Evolutionary conservation across 2,113 vertebrate genomes (phyloP).

Genomic region (Python bivittatus): DNA sequence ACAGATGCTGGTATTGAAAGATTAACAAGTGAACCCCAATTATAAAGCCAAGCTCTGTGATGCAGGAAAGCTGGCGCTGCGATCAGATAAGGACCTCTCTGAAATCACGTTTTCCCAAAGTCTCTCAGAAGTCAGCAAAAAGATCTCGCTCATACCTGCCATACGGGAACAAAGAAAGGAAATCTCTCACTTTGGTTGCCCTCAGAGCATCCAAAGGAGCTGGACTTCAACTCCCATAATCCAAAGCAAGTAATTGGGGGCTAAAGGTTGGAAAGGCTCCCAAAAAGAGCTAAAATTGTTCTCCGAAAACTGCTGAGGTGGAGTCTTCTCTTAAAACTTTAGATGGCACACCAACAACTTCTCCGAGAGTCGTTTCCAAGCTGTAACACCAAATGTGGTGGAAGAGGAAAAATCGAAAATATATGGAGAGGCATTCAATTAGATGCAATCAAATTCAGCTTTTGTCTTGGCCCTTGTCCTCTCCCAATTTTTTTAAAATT

Average conservation of each 20-base stretch:
- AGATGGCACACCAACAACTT: too few relatives aligned
- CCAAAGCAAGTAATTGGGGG: not conserved
- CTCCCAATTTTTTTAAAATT: too few relatives aligned
- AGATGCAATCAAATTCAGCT: too few relatives aligned
- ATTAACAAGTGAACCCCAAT: slow-evolving; percentile 29
- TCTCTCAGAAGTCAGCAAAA: not conserved
- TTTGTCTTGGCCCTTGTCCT: too few relatives aligned
- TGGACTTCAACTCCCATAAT: not conserved
- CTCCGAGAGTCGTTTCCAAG: too few relatives aligned
- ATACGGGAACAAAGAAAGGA: too few relatives aligned
- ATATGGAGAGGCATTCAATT: too few relatives aligned
- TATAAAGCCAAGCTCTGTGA: slow-evolving; percentile 8
- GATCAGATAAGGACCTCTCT: slow-evolving; percentile 10
- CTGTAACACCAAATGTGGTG: too few relatives aligned
- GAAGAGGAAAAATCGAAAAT: too few relatives aligned
- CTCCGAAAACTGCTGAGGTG: not conserved
- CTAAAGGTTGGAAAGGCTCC: not conserved
- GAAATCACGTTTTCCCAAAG: not conserved
- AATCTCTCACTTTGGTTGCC: not conserved
- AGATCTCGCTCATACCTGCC: not conserved
- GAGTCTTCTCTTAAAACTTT: not conserved
- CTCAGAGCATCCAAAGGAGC: not conserved
- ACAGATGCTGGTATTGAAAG: slow-evolving; percentile 1
- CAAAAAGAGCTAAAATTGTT: not conserved
- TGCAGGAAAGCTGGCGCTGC: not conserved